Evolutionary conservation across 1,140 invertebrate genomes (phyloP).

Genomic region (Anoplophora glabripennis): DNA sequence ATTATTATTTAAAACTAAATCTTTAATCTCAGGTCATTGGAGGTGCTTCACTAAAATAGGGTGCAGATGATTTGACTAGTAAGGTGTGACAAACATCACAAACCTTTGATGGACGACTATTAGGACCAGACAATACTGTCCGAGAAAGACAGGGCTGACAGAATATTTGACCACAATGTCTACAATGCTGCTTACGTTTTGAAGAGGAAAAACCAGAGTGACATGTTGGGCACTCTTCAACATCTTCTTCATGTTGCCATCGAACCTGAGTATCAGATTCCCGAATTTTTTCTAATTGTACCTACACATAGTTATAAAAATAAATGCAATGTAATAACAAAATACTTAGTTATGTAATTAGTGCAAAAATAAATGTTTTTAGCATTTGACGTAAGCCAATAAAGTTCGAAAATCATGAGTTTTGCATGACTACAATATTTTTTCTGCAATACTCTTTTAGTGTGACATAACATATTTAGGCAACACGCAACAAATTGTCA

Average conservation of each 20-base stretch:
- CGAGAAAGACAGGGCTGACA: conserved; percentile 82
- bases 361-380: too few relatives aligned
- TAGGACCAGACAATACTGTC: conserved; percentile 82
- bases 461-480: too few relatives aligned
- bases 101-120: conserved; percentile 79
- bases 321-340: too few relatives aligned
- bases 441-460: too few relatives aligned
- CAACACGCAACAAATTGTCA: too few relatives aligned
- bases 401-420: too few relatives aligned
- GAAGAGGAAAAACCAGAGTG: conserved; percentile 60
- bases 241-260: conserved; percentile 97
- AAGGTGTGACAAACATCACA: conserved; percentile 97
- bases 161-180: conserved; percentile 94
- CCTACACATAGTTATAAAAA: too few relatives aligned
- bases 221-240: conserved; percentile 85
- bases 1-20: too few relatives aligned
- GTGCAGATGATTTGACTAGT: conserved; percentile 87
- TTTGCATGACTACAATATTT: too few relatives aligned
- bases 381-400: too few relatives aligned
- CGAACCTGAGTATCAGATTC: conserved; percentile 89
- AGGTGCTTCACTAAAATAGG: conserved; percentile 90
- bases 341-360: too few relatives aligned
- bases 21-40: conserved; percentile 37
- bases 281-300: conserved; percentile 91
- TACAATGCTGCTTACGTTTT: conserved; percentile 75